Percentiles rank a stretch among this genome's conserved stretches.
phyloP scores from a whole-genome alignment of 2,797 vertebrate species.

The Rhyacichthys aspro region DNA sequence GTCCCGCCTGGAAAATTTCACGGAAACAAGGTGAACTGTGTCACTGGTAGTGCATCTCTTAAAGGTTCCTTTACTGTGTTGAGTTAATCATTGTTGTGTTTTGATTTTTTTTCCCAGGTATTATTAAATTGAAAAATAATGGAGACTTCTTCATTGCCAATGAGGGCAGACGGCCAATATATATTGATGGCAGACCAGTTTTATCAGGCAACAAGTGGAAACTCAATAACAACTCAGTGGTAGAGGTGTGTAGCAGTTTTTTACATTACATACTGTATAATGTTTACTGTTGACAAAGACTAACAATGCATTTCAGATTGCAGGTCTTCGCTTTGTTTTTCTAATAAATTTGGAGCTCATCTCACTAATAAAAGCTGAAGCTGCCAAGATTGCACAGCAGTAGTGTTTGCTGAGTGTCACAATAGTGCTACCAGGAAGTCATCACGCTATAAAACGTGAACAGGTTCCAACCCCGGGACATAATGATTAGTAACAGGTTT shows the following conservation, averaged over 20 bases:
- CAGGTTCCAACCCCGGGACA: slow-evolving; percentile 10
- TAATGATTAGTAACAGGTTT: slow-evolving; percentile 25
- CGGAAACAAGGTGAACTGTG: slow-evolving; percentile 88
- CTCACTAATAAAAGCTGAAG: slow-evolving; percentile 94
- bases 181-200: slow-evolving; percentile 93
- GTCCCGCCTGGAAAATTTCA: slow-evolving; percentile 97
- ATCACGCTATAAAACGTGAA: slow-evolving; percentile 21
- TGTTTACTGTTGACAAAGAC: not conserved
- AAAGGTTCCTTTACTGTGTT: no score
- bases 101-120: slow-evolving; percentile 74
- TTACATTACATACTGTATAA: not conserved
- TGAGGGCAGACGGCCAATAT: slow-evolving; percentile 93
- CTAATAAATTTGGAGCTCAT: slow-evolving; percentile 97
- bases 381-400: slow-evolving; percentile 92
- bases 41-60: not conserved
- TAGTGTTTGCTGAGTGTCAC: slow-evolving; percentile 42
- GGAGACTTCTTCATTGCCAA: slow-evolving; percentile 97
- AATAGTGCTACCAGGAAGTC: slow-evolving; percentile 7
- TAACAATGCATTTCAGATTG: slow-evolving; percentile 79
- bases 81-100: not conserved
- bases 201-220: slow-evolving; percentile 95
- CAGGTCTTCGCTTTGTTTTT: slow-evolving; percentile 95
- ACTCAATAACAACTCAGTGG: slow-evolving; percentile 95
- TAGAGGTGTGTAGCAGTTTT: slow-evolving; percentile 83
- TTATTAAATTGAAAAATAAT: slow-evolving; percentile 96